Evolutionary conservation across 2,888 invertebrate species (phyloP).

Genomic region (Trichopria drosophilae): DNA sequence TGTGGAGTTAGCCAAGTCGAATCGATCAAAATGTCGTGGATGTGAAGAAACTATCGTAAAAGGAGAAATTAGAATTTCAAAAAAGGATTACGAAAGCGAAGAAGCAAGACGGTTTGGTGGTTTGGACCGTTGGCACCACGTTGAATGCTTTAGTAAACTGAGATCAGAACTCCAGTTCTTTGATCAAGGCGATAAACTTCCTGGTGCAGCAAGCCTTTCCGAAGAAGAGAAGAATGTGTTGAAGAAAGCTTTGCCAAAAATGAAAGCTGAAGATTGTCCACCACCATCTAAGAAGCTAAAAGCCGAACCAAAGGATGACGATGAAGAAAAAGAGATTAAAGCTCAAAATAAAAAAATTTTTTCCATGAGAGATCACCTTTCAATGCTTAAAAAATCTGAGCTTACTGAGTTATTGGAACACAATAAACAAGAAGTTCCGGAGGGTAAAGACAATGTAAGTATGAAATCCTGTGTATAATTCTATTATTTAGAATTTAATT

Average conservation of each 20-base stretch:
- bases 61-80: slow-evolving; percentile 70
- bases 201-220: slow-evolving; percentile 73
- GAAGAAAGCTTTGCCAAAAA: slow-evolving; percentile 65
- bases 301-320: slow-evolving; percentile 63
- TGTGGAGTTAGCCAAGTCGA: slow-evolving; percentile 86
- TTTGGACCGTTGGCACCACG: slow-evolving; percentile 86
- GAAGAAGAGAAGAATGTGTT: slow-evolving; percentile 72
- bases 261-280: slow-evolving; percentile 62
- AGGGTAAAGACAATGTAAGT: slow-evolving; percentile 69
- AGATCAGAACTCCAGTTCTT: slow-evolving; percentile 75
- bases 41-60: slow-evolving; percentile 86
- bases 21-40: slow-evolving; percentile 76
- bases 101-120: slow-evolving; percentile 81
- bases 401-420: slow-evolving; percentile 67
- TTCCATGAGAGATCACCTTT: slow-evolving; percentile 67
- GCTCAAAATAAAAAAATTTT: slow-evolving; percentile 76
- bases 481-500: slow-evolving; percentile 10
- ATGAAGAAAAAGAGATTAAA: slow-evolving; percentile 65
- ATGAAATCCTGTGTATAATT: slow-evolving; percentile 12
- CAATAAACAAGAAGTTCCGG: slow-evolving; percentile 74
- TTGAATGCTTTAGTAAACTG: slow-evolving; percentile 83
- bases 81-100: slow-evolving; percentile 82
- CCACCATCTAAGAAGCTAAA: slow-evolving; percentile 72
- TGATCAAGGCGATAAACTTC: slow-evolving; percentile 71
- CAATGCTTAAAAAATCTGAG: slow-evolving; percentile 65